Evolutionary conservation across 2,797 vertebrate species (phyloP).

Genomic region (Ispidina lecontei): DNA sequence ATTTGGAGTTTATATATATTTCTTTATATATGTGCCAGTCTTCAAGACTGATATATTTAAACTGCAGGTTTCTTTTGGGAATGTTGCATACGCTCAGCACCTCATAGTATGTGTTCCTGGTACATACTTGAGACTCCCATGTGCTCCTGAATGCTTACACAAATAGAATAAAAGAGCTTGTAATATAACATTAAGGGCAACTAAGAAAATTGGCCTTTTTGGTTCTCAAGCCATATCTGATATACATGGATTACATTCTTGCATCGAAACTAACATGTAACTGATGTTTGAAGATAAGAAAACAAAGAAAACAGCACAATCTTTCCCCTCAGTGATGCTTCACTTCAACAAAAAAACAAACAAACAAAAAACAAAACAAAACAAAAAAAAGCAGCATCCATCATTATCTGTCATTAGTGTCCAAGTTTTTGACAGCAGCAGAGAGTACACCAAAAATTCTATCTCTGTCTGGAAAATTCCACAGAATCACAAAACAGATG

Average conservation of each 20-base stretch:
- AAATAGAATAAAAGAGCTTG: conserved; percentile 17
- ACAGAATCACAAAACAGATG: neutral
- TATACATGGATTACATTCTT: neutral
- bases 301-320: neutral
- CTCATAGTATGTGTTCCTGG: neutral
- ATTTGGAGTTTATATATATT: conserved; percentile 57
- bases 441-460: neutral
- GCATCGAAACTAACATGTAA: neutral
- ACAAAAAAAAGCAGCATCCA: neutral
- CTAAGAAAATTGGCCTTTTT: conserved; percentile 31
- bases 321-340: neutral
- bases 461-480: neutral
- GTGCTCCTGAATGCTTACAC: neutral
- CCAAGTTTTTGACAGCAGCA: neutral
- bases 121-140: neutral
- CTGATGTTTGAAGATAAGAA: neutral
- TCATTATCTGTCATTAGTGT: neutral
- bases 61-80: neutral
- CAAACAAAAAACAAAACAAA: neutral
- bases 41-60: neutral
- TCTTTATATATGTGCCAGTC: conserved; percentile 52
- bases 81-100: neutral
- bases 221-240: neutral
- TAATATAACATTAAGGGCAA: conserved; percentile 21
- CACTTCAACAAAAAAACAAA: neutral